These are phyloP conservation scores for Phyllopteryx taeniolatus DNA, from an alignment of 2,113 vertebrate genomes.

Conservation along the genomic window DNA sequence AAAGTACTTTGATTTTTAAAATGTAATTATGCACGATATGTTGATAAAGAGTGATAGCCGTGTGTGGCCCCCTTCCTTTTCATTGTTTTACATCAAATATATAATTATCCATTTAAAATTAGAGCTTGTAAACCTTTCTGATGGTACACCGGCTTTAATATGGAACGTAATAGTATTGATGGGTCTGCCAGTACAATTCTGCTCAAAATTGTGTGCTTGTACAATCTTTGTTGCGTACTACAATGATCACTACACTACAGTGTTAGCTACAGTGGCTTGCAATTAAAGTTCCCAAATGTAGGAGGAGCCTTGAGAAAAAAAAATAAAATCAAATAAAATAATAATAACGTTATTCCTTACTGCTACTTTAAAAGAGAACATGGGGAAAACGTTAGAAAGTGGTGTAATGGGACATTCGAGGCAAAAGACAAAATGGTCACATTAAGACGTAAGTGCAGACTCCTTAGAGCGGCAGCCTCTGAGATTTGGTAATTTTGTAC, in stretches of 20 bases:
- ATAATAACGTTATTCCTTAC: background rate
- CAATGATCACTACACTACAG: too few relatives aligned
- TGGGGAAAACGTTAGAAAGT: conserved; percentile 38
- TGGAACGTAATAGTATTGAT: background rate
- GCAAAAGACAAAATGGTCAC: conserved; percentile 44
- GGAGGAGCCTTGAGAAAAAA: background rate
- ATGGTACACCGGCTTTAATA: background rate
- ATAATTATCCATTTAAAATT: background rate
- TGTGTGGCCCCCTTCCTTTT: conserved; percentile 28
- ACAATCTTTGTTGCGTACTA: background rate
- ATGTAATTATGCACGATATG: conserved; percentile 44
- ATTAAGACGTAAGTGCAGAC: conserved; percentile 45
- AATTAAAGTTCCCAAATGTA: background rate
- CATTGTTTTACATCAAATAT: conserved; percentile 18
- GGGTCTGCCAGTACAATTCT: too few relatives aligned
- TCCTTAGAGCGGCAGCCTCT: conserved; percentile 38
- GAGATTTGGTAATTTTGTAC: conserved; percentile 43
- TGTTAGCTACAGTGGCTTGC: background rate
- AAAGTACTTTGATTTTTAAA: conserved; percentile 36
- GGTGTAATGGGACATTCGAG: conserved; percentile 41
- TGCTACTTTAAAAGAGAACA: conserved; percentile 33
- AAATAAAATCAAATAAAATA: background rate
- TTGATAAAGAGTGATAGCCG: conserved; percentile 41
- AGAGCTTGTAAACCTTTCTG: background rate
- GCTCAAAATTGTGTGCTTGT: background rate